Base-by-base conservation (phyloP, 2,113 vertebrate species). In the Semicossyphus pulcher region DNA sequence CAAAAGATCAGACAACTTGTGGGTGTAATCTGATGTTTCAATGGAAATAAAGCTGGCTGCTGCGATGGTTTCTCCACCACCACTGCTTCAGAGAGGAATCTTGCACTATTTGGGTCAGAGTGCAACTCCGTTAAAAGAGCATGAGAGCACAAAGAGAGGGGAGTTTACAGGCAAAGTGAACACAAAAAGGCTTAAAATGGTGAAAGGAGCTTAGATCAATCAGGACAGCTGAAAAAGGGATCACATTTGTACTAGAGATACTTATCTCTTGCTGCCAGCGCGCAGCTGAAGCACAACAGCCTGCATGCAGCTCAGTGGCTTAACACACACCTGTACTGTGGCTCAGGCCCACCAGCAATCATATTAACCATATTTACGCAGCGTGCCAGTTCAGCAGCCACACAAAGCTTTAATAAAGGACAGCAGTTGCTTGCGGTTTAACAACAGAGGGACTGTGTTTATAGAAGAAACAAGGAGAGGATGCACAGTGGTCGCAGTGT, bases 171-270 rank as follows among this genome's bases (percentile, higher is more conserved):
- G 85, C 86, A 88, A 92, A 92, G 89, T 89, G 84, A 91, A 89
- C 83, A 90, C 83, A 92, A 92, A 91, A 88, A 90, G 86, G 91
- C 90, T 92, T 92, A 91, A 92, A 92, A 88, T 80, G 71, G 84
- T 83, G 84, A 91, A 92, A 92, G 89, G 75, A 90, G 91, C 90
- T 92, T 92, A 92, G 91, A 91, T 89, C 90, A 92, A 92, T 90
- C 87, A 89, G 91, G 87, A 90, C 88, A 88, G 89, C 88, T 92
- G 91, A 90, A 92, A 91, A 90, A 59, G 84, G 88, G 88, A 92
- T 91, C 79, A 84, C 83, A 87, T 89, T 90, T 91, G 88, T 88
- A 86, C 89, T 44, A 76, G 80, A 91, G 87, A 91, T 91, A 90
- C 88, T 91, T 91, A 92, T 91, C 89, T 89, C 80, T 78, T 75